A percentile compares a stretch with the other conserved stretches of the same genome.
phyloP scores from a whole-genome alignment of 2,113 vertebrate species.

The Eudyptes chrysolophus region DNA sequence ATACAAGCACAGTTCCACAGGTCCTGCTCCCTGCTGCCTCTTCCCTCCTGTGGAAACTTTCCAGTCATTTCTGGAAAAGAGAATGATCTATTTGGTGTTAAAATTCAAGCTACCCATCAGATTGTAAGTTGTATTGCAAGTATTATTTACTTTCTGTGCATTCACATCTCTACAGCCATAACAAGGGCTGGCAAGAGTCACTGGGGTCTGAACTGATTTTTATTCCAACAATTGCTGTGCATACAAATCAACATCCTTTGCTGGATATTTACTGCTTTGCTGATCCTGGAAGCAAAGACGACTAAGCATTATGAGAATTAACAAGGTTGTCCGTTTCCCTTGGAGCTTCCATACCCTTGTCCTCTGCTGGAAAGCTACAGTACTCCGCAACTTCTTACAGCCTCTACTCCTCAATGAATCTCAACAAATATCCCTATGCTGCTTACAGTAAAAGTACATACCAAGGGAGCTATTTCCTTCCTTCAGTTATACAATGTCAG shows the following conservation, averaged over 20 bases:
- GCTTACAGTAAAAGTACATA: neutral
- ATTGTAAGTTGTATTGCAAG: neutral
- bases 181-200: constrained; percentile 59
- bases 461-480: constrained; percentile 54
- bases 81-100: neutral
- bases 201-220: constrained; percentile 56
- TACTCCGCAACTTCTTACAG: neutral
- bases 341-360: neutral
- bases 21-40: neutral
- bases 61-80: neutral
- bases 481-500: neutral
- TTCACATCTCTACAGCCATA: constrained; percentile 15
- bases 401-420: neutral
- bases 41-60: neutral
- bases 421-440: neutral
- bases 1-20: neutral
- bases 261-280: constrained; percentile 47
- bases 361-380: neutral
- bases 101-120: too few relatives aligned
- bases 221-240: constrained; percentile 56
- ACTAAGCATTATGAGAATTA: neutral
- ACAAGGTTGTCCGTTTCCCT: neutral
- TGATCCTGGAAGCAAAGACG: constrained; percentile 27
- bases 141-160: constrained; percentile 38
- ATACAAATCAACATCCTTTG: constrained; percentile 56